These are phyloP conservation scores for Lophius americanus DNA, from an alignment of 2,797 vertebrate genomes.

Conservation along the genomic window DNA sequence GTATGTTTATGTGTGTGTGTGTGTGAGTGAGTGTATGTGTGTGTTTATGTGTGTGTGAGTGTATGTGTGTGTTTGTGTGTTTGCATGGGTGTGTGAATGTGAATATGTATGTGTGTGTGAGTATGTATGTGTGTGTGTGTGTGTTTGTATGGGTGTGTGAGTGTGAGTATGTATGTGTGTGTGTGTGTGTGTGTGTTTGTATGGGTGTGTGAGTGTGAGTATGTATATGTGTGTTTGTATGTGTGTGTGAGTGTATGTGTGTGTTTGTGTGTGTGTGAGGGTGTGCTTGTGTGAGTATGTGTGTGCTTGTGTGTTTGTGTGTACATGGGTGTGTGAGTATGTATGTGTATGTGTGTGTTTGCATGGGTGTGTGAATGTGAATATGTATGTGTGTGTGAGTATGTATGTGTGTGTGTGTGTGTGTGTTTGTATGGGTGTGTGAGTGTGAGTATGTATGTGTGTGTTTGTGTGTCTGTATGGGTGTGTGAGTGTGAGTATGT, in stretches of 20 bases:
- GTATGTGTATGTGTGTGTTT: not conserved
- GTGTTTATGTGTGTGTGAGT: not conserved
- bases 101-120: not conserved
- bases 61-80: too few species aligned
- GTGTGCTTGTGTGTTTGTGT: too few species aligned
- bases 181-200: too few species aligned
- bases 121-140: not conserved
- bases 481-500: not conserved
- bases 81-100: too few species aligned
- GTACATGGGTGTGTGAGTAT: too few species aligned
- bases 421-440: not conserved
- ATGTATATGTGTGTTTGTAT: too few species aligned
- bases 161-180: not conserved
- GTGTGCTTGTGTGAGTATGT: too few species aligned
- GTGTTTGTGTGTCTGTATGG: too few species aligned
- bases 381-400: not conserved
- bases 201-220: too few species aligned
- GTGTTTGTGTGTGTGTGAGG: not conserved
- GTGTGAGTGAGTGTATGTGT: not conserved
- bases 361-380: not conserved
- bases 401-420: not conserved
- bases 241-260: conserved; percentile 6
- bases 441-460: too few species aligned
- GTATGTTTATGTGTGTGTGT: too few species aligned
- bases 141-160: not conserved